A percentile compares a stretch with the other conserved stretches of the same genome.
These are phyloP conservation scores for Nasonia vitripennis DNA, from an alignment of 1,140 invertebrate species.

Conservation along the genomic window DNA sequence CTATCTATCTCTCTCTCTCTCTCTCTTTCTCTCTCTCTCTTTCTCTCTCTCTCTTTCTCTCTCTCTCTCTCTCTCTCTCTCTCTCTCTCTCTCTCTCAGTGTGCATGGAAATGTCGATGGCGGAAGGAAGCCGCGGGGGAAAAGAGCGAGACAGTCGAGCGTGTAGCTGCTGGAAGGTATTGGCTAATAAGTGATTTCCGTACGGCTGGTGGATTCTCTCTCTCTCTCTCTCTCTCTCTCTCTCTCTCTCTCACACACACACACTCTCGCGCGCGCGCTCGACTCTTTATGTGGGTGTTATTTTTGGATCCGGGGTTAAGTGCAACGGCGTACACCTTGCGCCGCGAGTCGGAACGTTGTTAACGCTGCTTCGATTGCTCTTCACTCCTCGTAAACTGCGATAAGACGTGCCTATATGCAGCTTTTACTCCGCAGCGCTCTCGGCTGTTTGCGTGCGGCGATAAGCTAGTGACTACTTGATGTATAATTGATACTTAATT, in stretches of 20 bases:
- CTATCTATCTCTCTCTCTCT: background rate
- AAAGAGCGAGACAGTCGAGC: background rate
- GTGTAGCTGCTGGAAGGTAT: slow-evolving; percentile 16
- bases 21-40: background rate
- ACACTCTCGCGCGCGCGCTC: too few species aligned
- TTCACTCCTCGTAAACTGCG: too few species aligned
- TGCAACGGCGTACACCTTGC: background rate
- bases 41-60: background rate
- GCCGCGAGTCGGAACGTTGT: background rate
- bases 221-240: too few species aligned
- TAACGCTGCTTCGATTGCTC: background rate
- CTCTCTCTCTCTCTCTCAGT: background rate
- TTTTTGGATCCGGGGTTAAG: background rate
- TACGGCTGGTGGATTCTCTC: too few species aligned
- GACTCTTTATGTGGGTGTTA: background rate
- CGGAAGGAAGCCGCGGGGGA: background rate
- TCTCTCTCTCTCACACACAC: too few species aligned
- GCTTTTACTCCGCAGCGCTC: too few species aligned
- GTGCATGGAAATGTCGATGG: slow-evolving; percentile 32
- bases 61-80: background rate
- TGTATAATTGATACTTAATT: too few species aligned
- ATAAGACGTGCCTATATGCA: too few species aligned
- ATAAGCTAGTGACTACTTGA: too few species aligned
- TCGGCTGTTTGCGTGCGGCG: too few species aligned
- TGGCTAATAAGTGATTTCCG: slow-evolving; percentile 1